Evolutionary conservation across 2,888 invertebrate genomes (phyloP), one percentile per base, ranked within the genome.

Genomic region (Sphaerophoria taeniata): DNA sequence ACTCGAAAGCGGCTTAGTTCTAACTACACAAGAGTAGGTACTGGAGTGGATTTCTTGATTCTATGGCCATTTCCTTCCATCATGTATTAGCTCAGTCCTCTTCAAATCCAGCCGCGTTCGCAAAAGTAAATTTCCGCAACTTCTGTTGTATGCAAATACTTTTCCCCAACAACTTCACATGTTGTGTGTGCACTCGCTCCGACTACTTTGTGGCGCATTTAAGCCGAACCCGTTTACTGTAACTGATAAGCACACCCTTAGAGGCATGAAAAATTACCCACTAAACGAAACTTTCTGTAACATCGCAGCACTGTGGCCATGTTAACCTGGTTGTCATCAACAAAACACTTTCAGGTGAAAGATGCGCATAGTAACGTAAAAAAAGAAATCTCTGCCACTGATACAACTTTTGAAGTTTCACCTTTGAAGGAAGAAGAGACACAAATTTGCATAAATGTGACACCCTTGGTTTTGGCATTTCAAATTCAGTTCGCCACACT

Each of bases 261-360:
- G 69, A 72, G 81, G 80, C 72, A 85, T 85, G 81, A 85, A 85
- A 85, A 73, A 85, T 85, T 81, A 70, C 73, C 81, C 72, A 67
- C 67, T 77, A 67, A 63, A 39, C 43, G 24, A 81, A 81, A 81
- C 14, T 81, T 85, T 73, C 53, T 53, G 67, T 61, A 63, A 34
- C 63, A 63, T 2, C 31, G 6, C 24, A 56, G 55, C 67, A n/a
- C 70, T 24, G 61, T 16, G 31, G 51, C 63, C 39, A 43, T 49
- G 72, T 65, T 70, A 71, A 34, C 47, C 36, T 49, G 24, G 47
- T 72, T 85, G 85, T 73, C 85, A 76, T 81, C 81, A 85, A 58
- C 85, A 77, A 65, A 58, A 77, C 85, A 61, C 81, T 81, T 14
- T 34, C 43, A 47, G 56, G 53, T 45, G 39, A 39, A 39, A 53